phyloP scores from a whole-genome alignment of 2,888 invertebrate species.

The Maniola hyperantus region DNA sequence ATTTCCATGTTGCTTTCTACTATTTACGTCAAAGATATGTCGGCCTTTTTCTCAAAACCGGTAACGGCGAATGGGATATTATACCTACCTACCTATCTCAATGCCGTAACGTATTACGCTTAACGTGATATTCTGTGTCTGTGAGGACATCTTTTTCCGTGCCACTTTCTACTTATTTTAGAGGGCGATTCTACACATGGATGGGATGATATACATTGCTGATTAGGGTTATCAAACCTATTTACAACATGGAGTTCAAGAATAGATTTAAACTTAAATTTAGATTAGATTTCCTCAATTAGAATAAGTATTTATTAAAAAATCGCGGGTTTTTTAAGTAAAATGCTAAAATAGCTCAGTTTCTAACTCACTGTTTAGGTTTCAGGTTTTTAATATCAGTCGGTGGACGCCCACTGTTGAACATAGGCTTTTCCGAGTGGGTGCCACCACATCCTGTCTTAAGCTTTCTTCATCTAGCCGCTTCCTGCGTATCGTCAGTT shows the following conservation, averaged over 20 bases:
- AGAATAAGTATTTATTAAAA: too few relatives aligned
- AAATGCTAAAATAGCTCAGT: too few relatives aligned
- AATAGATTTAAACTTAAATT: neutral
- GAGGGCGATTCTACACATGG: slow-evolving; percentile 14
- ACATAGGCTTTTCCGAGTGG: too few relatives aligned
- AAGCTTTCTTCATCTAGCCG: too few relatives aligned
- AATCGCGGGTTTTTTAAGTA: too few relatives aligned
- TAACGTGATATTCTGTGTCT: slow-evolving; percentile 8
- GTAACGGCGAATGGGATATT: slow-evolving; percentile 15
- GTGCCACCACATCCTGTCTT: too few relatives aligned
- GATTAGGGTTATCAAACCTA: neutral
- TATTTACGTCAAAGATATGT: neutral
- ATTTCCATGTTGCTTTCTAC: slow-evolving; percentile 25
- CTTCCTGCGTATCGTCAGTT: too few relatives aligned
- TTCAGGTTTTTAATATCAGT: too few relatives aligned
- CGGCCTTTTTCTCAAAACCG: slow-evolving; percentile 21
- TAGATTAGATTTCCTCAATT: too few relatives aligned
- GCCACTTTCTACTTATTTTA: slow-evolving; percentile 30
- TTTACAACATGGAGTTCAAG: neutral
- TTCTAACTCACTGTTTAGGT: too few relatives aligned
- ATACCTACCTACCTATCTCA: neutral
- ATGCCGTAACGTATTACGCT: slow-evolving; percentile 17
- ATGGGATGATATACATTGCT: too few relatives aligned
- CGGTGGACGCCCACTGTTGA: too few relatives aligned
- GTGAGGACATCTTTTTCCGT: slow-evolving; percentile 23